Evolutionary conservation across 2,888 invertebrate species (phyloP).

Genomic region (Meliscaeva auricollis): DNA sequence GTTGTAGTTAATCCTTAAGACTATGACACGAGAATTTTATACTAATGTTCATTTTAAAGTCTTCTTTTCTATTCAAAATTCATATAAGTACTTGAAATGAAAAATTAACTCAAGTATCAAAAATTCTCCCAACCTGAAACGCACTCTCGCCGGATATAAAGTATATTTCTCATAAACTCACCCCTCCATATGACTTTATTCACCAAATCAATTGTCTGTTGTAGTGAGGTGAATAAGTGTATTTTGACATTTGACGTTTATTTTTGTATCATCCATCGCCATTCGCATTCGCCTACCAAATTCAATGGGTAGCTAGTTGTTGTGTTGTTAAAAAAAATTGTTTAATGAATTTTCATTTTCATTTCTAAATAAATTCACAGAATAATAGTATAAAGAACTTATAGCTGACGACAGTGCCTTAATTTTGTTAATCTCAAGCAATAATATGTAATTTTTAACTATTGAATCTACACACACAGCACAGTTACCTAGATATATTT

Average conservation of each 20-base stretch:
- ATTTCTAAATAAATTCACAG: constrained; percentile 6
- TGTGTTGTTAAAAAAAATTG: neutral
- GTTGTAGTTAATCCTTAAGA: too few relatives aligned
- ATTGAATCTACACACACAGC: too few relatives aligned
- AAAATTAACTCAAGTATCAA: too few relatives aligned
- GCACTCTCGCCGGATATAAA: neutral
- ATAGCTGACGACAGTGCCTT: constrained; percentile 25
- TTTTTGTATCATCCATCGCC: neutral
- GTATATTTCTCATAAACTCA: neutral
- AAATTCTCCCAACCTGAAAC: constrained; percentile 3
- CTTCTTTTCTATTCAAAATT: too few relatives aligned
- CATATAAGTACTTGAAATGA: too few relatives aligned
- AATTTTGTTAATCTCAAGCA: neutral
- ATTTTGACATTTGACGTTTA: constrained; percentile 1
- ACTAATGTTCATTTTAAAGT: too few relatives aligned
- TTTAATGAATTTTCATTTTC: neutral
- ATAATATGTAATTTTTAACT: constrained; percentile 9
- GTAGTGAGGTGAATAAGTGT: neutral
- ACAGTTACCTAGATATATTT: too few relatives aligned
- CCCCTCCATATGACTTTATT: constrained; percentile 12
- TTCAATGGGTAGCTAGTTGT: neutral
- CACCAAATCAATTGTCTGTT: constrained; percentile 11
- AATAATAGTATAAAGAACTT: too few relatives aligned
- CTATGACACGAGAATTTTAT: too few relatives aligned
- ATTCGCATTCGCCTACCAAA: neutral